A percentile compares a stretch with the other conserved stretches of the same genome.
These are phyloP conservation scores for Morphnarchus princeps DNA, from an alignment of 2,113 vertebrate species.

Conservation along the genomic window DNA sequence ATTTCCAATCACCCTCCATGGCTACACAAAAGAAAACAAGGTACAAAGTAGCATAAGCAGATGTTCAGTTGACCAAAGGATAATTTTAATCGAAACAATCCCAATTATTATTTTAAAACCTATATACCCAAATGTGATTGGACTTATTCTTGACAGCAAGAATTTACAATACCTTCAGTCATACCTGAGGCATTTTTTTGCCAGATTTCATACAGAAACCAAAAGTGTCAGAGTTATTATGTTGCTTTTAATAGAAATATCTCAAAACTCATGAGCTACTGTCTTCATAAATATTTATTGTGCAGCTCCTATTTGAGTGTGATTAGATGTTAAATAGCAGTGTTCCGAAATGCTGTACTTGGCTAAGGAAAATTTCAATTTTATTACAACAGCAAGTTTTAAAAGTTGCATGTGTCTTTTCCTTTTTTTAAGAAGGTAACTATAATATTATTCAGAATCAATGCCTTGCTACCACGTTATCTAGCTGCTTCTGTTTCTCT, in stretches of 20 bases:
- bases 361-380: neutral
- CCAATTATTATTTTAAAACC: neutral
- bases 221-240: neutral
- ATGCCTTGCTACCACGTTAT: neutral
- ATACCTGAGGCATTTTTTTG: neutral
- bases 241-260: conserved; percentile 38
- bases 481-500: neutral
- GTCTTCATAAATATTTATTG: conserved; percentile 32
- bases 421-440: neutral
- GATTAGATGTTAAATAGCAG: conserved; percentile 17
- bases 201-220: neutral
- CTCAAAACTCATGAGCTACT: neutral
- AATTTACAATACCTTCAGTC: neutral
- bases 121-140: neutral
- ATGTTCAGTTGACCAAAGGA: neutral
- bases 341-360: neutral
- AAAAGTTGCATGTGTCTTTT: neutral
- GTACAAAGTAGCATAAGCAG: neutral
- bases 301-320: neutral
- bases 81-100: neutral
- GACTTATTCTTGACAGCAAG: neutral
- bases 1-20: neutral
- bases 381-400: neutral
- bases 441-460: neutral
- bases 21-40: neutral